Evolutionary conservation across 1,140 invertebrate species (phyloP), one percentile per base, ranked within the genome.

Genomic region (roundworm (Caenorhabditis elegans)): DNA sequence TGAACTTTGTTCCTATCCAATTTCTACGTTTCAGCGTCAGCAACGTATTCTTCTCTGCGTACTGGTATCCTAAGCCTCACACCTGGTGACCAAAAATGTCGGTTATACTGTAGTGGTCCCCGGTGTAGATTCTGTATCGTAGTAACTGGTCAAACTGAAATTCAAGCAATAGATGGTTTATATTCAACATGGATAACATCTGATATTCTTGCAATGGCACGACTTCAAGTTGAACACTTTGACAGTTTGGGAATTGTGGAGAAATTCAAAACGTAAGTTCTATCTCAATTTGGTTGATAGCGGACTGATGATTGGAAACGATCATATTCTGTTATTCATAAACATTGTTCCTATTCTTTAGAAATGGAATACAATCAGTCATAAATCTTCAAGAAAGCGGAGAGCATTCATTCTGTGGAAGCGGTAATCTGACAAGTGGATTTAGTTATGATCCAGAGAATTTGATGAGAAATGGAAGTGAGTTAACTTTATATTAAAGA

Each of bases 391-490:
- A 83, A 79, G 82, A 79, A 24, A 34, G 31, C 15, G 82, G 82
- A 34, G 82, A 83, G 47, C 82, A 83, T 49, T 46, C 43, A 19
- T 79, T 79, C 77, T 83, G 82, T 79, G 82, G 82, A 28, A 47
- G 19, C 22, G 76, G 76, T 28, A 47, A 82, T 28, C 53, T 79
- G 0, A 13, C 82, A 0, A 39, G 26, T 28, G 82, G 82, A 43
- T 83, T 83, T 49, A 70, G 51, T 19, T 83, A 83, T 46, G 82
- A 83, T 75, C 82, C 82, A 8, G 82, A 83, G 65, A 51, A 46
- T 8, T 48, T 83, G 22, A 83, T 83, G 82, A 36, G 15, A 24
- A 70, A 65, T 75, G 78, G 80, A 31, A 79, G 82, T 83, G 34
- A 51, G 82, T 83, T 34, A 49, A 19, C 26, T 3, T 51, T 26